Evolutionary conservation across 2,113 vertebrate genomes (phyloP).

Genomic region (Dasyornis broadbenti): DNA sequence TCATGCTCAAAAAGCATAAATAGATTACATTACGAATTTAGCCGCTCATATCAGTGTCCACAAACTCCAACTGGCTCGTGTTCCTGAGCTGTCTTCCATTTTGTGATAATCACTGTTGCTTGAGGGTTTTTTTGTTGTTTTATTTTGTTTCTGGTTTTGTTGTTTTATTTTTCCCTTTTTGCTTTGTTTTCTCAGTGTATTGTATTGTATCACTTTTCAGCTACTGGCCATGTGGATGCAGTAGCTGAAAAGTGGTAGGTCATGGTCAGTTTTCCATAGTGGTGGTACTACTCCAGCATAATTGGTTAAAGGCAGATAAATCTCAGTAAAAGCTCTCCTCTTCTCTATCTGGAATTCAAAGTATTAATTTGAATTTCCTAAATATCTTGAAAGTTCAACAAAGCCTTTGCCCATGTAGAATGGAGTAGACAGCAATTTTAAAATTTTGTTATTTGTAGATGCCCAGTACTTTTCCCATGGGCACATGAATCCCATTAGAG

Average conservation of each 20-base stretch:
- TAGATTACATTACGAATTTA: not conserved
- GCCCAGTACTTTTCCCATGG: not conserved
- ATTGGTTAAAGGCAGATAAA: slow-evolving; percentile 2
- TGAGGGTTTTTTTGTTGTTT: not conserved
- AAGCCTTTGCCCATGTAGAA: not conserved
- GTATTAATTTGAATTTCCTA: slow-evolving; percentile 35
- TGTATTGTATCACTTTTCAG: not conserved
- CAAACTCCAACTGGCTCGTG: not conserved
- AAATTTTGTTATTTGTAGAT: not conserved
- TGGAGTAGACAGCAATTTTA: not conserved
- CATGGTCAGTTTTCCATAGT: not conserved
- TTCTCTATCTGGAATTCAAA: slow-evolving; percentile 1
- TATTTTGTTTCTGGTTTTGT: not conserved
- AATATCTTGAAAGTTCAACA: not conserved
- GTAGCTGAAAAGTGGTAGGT: not conserved
- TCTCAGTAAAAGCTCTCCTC: not conserved
- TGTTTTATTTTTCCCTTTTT: not conserved
- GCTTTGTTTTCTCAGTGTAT: not conserved
- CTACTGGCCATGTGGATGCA: slow-evolving; percentile 5
- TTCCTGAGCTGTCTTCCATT: slow-evolving; percentile 39
- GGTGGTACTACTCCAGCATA: slow-evolving; percentile 8
- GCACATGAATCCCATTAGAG: not conserved
- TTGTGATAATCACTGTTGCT: not conserved
- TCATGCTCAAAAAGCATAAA: not conserved
- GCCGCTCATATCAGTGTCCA: not conserved